Conservation (phyloP, 1,140 invertebrate genomes). For the Zaprionus camerounensis region DNA sequence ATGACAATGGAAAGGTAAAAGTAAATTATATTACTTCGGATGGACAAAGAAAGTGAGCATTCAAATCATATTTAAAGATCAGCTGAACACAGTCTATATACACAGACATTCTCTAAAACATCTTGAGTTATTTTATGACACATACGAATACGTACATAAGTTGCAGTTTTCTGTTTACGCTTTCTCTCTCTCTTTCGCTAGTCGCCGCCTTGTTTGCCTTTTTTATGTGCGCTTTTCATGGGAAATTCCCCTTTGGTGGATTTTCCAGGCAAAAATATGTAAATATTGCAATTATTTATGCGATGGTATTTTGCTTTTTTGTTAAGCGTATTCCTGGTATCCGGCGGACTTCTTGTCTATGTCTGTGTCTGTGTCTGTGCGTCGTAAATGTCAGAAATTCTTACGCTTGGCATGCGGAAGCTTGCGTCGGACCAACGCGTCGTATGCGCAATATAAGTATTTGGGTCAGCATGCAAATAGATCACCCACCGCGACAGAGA, state of each 20-base stretch:
- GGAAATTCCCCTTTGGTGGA: conserved; percentile 25
- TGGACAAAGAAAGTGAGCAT: background rate
- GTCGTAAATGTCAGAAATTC: conserved; percentile 47
- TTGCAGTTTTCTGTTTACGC: background rate
- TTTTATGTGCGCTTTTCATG: conserved; percentile 26
- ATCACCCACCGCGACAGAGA: conserved; percentile 40
- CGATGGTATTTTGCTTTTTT: conserved; percentile 11
- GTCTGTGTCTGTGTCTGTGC: background rate
- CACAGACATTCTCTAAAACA: background rate
- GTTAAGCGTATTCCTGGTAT: conserved; percentile 8
- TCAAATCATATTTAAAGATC: background rate
- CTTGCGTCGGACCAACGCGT: conserved; percentile 28
- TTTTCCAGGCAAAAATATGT: conserved; percentile 36
- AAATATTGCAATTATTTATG: conserved; percentile 48
- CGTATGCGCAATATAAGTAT: conserved; percentile 41
- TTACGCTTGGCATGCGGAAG: conserved; percentile 44
- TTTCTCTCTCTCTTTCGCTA: background rate
- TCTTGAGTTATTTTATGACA: background rate
- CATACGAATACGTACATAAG: background rate
- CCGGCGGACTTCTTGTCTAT: background rate
- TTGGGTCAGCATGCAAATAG: conserved; percentile 53
- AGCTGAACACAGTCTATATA: background rate
- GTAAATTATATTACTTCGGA: too few relatives aligned
- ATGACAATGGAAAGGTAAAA: background rate
- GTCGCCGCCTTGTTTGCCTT: conserved; percentile 20